Conservation (phyloP, 2,113 vertebrate genomes). For the Odobenus rosmarus region DNA sequence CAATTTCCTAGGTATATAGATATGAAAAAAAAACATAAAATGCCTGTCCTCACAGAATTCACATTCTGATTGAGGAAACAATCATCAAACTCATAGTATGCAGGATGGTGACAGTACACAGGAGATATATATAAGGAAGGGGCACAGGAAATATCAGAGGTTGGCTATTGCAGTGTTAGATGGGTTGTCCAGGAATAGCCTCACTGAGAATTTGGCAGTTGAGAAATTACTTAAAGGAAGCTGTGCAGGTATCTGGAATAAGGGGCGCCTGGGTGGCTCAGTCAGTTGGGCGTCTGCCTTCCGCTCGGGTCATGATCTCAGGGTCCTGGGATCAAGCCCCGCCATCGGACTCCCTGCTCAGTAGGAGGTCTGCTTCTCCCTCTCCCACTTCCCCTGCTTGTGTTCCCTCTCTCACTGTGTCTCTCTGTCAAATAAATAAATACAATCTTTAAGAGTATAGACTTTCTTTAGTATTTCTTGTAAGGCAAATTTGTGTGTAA, state of each 20-base stretch:
- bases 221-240: neutral
- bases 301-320: no score
- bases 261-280: neutral
- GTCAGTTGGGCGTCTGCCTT: no score
- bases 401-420: no score
- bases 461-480: neutral
- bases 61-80: neutral
- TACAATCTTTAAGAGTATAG: neutral
- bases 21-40: neutral
- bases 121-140: neutral
- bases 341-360: no score
- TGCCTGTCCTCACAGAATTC: neutral
- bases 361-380: no score
- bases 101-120: neutral
- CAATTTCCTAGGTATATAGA: neutral
- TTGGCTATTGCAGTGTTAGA: neutral
- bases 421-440: no score
- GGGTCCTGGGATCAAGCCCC: no score
- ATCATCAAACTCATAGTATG: neutral
- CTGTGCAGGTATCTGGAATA: neutral
- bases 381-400: no score
- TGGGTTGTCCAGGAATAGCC: neutral
- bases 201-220: neutral
- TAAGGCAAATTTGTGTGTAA: neutral
- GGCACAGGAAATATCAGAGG: neutral